Percentiles rank a stretch among this genome's conserved stretches.
Evolutionary conservation across 2,797 vertebrate species (phyloP).

Genomic region (Perdix hodgsoniae): DNA sequence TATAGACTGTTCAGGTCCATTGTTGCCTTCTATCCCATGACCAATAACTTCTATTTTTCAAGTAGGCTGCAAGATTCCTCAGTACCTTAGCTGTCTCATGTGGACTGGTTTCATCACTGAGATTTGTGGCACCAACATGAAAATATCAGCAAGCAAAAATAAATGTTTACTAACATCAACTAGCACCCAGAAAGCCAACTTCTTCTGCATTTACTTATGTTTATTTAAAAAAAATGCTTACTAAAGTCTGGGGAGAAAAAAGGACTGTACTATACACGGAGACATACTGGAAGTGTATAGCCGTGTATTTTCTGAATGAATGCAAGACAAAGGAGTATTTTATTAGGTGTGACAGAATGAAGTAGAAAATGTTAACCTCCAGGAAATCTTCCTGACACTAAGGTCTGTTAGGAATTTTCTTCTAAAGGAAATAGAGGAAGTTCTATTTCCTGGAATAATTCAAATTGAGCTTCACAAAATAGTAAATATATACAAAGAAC

Average conservation of each 20-base stretch:
- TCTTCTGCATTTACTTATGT: not conserved
- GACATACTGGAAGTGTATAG: not conserved
- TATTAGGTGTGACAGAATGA: constrained; percentile 41
- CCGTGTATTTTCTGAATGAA: not conserved
- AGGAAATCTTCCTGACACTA: constrained; percentile 62
- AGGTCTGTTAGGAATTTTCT: constrained; percentile 61
- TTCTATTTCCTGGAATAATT: constrained; percentile 59
- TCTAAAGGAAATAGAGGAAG: constrained; percentile 60
- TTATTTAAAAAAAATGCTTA: not conserved
- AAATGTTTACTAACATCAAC: not conserved
- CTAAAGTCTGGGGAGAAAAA: not conserved
- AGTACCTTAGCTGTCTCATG: not conserved
- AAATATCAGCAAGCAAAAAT: not conserved
- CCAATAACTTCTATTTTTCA: not conserved
- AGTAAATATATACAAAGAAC: constrained; percentile 71
- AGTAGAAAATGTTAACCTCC: not conserved
- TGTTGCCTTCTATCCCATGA: not conserved
- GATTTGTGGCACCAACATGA: not conserved
- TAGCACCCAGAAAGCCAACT: not conserved
- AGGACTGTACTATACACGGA: not conserved
- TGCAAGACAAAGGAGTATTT: not conserved
- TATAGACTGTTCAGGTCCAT: not conserved
- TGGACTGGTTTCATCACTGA: not conserved
- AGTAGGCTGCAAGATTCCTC: not conserved
- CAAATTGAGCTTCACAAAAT: constrained; percentile 55